Evolutionary conservation across 2,797 vertebrate species (phyloP).

Genomic region (Mormyrops boulengeri): DNA sequence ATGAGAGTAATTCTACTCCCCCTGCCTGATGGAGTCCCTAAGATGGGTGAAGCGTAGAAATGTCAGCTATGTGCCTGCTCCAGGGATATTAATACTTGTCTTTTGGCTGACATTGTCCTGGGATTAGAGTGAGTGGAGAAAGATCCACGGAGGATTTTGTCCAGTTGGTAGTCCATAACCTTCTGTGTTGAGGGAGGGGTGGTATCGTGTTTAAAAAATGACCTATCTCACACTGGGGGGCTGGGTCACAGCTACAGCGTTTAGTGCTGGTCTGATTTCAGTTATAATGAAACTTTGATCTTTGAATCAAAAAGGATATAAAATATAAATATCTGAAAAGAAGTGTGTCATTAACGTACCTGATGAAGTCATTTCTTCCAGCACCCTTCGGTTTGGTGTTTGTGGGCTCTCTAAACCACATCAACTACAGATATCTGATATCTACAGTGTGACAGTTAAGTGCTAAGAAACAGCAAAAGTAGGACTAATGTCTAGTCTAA

Average conservation of each 20-base stretch:
- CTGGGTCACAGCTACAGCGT: neutral
- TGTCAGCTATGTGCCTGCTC: slow-evolving; percentile 23
- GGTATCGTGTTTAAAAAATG: neutral
- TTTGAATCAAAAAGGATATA: neutral
- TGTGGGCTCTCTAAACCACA: neutral
- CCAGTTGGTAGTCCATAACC: neutral
- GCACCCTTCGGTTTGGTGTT: neutral
- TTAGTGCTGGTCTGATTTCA: neutral
- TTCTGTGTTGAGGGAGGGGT: neutral
- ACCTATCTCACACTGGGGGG: neutral
- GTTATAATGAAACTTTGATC: neutral
- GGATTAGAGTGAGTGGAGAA: slow-evolving; percentile 21
- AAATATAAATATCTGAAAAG: neutral
- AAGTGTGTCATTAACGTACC: neutral
- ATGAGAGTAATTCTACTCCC: slow-evolving; percentile 21
- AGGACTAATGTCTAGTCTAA: neutral
- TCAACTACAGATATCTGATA: neutral
- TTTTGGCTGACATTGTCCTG: slow-evolving; percentile 33
- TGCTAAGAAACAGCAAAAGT: neutral
- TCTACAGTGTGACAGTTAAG: neutral
- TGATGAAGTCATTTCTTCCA: neutral
- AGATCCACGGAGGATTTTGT: neutral
- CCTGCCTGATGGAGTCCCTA: neutral
- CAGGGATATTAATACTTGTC: slow-evolving; percentile 33
- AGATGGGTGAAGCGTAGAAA: slow-evolving; percentile 6